Conservation (phyloP, 1,140 invertebrate genomes). For the Microplitis demolitor region DNA sequence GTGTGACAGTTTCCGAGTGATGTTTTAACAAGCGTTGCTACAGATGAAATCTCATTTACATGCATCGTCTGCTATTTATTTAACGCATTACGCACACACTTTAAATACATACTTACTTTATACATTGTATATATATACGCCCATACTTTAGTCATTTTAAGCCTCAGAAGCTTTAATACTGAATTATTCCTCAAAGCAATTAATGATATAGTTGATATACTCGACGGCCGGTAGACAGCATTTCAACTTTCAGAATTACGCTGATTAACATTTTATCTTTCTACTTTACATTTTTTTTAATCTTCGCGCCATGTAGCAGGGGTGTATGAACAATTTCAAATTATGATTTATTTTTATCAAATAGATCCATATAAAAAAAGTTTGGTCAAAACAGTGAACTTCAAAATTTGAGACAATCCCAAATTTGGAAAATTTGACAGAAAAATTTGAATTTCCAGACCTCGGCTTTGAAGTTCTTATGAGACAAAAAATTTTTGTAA, state of each 20-base stretch:
- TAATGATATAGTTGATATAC: conserved; percentile 46
- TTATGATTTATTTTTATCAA: too few relatives aligned
- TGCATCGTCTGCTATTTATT: not conserved
- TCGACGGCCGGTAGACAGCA: conserved; percentile 39
- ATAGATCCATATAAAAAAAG: too few relatives aligned
- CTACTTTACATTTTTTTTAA: conserved; percentile 17
- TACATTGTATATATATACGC: too few relatives aligned
- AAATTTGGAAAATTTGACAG: too few relatives aligned
- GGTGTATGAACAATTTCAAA: too few relatives aligned
- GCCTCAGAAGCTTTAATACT: conserved; percentile 10
- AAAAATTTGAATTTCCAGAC: too few relatives aligned
- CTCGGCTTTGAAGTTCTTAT: too few relatives aligned
- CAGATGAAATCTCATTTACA: conserved; percentile 11
- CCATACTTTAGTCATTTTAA: too few relatives aligned
- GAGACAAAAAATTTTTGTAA: too few relatives aligned
- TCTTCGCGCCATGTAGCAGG: not conserved
- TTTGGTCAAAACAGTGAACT: too few relatives aligned
- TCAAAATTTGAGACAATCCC: too few relatives aligned
- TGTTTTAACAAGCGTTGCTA: not conserved
- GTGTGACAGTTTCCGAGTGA: not conserved
- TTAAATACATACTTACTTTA: not conserved
- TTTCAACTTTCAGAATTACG: conserved; percentile 23
- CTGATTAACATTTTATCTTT: not conserved
- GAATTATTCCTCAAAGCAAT: conserved; percentile 52
- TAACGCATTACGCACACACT: too few relatives aligned